Conservation (phyloP, 2,113 vertebrate species). For the Saccopteryx leptura region DNA sequence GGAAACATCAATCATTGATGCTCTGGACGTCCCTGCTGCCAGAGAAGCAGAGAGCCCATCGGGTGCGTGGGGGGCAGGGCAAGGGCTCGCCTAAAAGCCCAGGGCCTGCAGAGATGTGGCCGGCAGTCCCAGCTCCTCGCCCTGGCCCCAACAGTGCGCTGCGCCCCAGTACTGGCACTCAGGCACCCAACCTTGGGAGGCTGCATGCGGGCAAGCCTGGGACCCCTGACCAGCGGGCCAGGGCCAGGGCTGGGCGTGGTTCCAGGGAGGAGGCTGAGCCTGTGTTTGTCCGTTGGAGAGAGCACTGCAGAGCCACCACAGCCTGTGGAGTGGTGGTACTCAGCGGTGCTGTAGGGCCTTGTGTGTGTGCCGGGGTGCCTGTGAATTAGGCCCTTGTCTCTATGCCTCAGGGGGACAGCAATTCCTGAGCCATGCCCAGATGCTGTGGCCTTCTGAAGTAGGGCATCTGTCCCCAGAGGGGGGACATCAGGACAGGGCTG, state of each 20-base stretch:
- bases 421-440: not conserved
- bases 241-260: not conserved
- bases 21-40: not conserved
- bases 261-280: not conserved
- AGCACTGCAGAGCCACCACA: rapidly evolving
- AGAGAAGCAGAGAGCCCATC: not conserved
- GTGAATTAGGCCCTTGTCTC: not conserved
- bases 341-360: not conserved
- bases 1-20: slow-evolving; percentile 60
- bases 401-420: too few relatives aligned
- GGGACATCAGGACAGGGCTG: not conserved
- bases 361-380: rapidly evolving
- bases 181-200: not conserved
- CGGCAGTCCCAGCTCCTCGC: not conserved
- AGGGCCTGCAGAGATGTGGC: not conserved
- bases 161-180: not conserved
- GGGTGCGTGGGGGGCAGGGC: not conserved
- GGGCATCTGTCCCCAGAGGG: not conserved
- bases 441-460: not conserved
- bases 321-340: too few relatives aligned
- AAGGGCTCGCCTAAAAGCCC: not conserved
- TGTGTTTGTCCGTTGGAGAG: rapidly evolving
- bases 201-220: not conserved
- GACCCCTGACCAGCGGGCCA: not conserved
- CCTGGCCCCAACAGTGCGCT: not conserved